These are phyloP conservation scores for Cherax destructor DNA, from an alignment of 1,140 invertebrate species.

Conservation along the genomic window DNA sequence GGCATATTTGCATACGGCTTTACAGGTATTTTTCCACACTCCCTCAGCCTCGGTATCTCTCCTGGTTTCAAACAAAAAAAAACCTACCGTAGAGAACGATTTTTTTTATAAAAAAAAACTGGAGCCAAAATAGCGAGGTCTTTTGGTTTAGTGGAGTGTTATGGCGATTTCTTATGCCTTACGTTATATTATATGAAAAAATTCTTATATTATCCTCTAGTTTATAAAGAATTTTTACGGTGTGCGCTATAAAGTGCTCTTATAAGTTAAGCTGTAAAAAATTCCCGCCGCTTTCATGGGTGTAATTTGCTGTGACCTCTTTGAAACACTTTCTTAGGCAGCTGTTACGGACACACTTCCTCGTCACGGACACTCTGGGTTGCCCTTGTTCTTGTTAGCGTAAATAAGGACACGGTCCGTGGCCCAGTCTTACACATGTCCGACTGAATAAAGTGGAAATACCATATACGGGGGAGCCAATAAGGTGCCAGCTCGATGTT, in stretches of 20 bases:
- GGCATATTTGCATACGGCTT: no score
- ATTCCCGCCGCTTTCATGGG: background rate
- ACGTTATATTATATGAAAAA: conserved; percentile 39
- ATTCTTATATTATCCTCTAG: conserved; percentile 45
- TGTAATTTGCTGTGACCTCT: conserved; percentile 21
- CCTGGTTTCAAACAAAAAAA: no score
- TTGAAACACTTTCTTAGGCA: conserved; percentile 10
- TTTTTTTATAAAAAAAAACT: background rate
- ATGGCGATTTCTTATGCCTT: conserved; percentile 31
- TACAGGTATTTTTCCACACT: no score
- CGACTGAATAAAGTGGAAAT: conserved; percentile 45
- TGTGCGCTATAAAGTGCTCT: conserved; percentile 10
- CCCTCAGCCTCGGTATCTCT: no score
- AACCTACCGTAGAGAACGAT: no score
- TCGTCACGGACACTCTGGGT: background rate
- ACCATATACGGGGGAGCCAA: conserved; percentile 69
- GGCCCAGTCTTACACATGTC: conserved; percentile 30
- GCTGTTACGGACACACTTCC: conserved; percentile 22
- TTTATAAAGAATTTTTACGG: conserved; percentile 56
- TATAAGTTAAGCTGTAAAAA: conserved; percentile 39
- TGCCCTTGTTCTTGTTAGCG: background rate
- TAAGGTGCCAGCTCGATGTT: conserved; percentile 72
- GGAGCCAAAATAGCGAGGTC: background rate
- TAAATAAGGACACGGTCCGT: background rate
- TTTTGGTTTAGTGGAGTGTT: conserved; percentile 24